A percentile compares a stretch with the other conserved stretches of the same genome.
Conservation (phyloP, 2,113 vertebrate species). For the Penelope pileata region DNA sequence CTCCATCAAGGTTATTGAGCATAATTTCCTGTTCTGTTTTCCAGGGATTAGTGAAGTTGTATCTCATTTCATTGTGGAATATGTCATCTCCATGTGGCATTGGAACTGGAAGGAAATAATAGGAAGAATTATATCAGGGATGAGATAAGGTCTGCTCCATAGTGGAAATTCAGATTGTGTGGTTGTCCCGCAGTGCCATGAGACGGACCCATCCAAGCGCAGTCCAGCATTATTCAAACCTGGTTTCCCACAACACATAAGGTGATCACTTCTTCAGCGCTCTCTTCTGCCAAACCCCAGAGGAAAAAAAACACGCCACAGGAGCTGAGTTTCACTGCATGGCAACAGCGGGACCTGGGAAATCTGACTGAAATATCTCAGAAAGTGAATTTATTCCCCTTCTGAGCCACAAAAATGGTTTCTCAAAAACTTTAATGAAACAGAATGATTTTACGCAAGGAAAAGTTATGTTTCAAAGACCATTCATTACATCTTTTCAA, state of each 20-base stretch:
- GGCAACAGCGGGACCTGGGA: not conserved
- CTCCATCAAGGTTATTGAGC: not conserved
- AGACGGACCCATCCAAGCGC: not conserved
- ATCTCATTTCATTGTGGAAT: not conserved
- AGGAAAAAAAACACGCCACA: accelerated
- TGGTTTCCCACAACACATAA: not conserved
- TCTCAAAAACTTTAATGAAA: not conserved
- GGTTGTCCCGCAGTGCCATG: not conserved
- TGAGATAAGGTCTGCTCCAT: not conserved
- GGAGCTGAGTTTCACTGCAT: not conserved
- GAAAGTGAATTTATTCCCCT: not conserved
- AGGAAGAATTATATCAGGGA: not conserved
- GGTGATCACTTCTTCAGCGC: not conserved
- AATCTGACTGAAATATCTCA: not conserved
- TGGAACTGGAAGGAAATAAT: not conserved
- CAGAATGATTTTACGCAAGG: not conserved
- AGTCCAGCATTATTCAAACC: not conserved
- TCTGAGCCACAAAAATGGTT: not conserved
- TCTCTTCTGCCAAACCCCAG: not conserved
- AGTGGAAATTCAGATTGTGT: not conserved
- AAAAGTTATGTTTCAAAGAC: not conserved
- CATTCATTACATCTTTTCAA: accelerated
- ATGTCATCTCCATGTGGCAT: not conserved
- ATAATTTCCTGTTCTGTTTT: not conserved
- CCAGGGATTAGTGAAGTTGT: not conserved